A percentile compares a stretch with the other conserved stretches of the same genome.
These are phyloP conservation scores for Nipponacmea schrenckii DNA, from an alignment of 2,888 invertebrate species.

Conservation along the genomic window DNA sequence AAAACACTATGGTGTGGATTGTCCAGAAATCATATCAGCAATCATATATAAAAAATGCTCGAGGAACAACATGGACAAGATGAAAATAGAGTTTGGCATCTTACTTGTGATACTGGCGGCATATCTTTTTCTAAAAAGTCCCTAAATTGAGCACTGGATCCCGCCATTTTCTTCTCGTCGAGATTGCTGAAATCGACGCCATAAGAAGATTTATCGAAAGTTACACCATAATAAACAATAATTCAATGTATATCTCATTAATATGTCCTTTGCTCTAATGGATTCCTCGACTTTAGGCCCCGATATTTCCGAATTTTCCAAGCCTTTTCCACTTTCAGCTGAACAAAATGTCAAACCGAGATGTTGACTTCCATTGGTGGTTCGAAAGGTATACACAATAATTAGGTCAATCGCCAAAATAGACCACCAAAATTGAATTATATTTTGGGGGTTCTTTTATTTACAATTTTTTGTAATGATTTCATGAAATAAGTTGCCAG, in stretches of 20 bases:
- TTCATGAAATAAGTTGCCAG: no score
- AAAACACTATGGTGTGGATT: no score
- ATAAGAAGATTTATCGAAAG: slow-evolving; percentile 22
- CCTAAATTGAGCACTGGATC: slow-evolving; percentile 34
- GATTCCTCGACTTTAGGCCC: background rate
- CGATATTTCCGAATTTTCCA: slow-evolving; percentile 1
- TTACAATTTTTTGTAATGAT: no score
- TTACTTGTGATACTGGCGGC: slow-evolving; percentile 44
- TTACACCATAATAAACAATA: slow-evolving; percentile 28
- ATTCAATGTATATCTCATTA: background rate
- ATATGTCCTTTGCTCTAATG: background rate
- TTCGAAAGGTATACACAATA: slow-evolving; percentile 17
- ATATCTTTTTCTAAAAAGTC: slow-evolving; percentile 39
- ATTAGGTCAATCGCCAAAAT: background rate
- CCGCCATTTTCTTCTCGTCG: slow-evolving; percentile 34
- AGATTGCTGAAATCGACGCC: slow-evolving; percentile 24
- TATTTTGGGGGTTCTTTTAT: no score
- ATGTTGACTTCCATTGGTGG: slow-evolving; percentile 35
- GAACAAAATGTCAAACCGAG: slow-evolving; percentile 19
- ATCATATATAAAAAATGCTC: no score
- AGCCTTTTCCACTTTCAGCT: slow-evolving; percentile 8
- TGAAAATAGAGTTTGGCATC: background rate
- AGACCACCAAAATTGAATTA: no score
- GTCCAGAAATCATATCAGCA: no score
- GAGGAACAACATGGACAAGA: no score